Evolutionary conservation across 1,140 invertebrate species (phyloP), one percentile per base, ranked within the genome.

Genomic region (Formica selysi): DNA sequence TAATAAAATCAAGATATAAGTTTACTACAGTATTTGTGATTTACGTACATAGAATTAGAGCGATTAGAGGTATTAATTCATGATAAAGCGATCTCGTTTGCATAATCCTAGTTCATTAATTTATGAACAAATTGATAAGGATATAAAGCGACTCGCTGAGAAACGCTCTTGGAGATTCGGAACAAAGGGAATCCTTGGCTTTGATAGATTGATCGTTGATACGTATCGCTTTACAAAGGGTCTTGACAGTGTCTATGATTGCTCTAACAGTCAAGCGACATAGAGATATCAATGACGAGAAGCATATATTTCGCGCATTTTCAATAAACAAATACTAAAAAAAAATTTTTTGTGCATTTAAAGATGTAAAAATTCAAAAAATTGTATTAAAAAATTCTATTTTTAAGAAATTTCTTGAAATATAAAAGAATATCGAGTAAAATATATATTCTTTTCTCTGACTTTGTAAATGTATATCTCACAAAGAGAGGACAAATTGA

Each of bases 81-180:
- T 54, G 62, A 80, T 70, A 57, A 80, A 70, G 64, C 38, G 38
- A 68, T 6, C 65, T 22, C n/a, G 36, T 68, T 22, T 38, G 51
- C 44, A 41, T 80, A 80, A 80, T 80, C 62, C 76, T 80, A 29
- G 76, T 80, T 80, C 44, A 32, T 48, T 70, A 80, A 80, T 80
- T 70, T 80, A 80, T 70, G 48, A 79, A 80, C 32, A 48, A 22
- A 70, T 57, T 80, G 76, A 80, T 65, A 80, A 70, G 62, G 10
- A 8, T 44, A 32, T 70, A 80, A 80, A 80, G 44, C 76, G 44
- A 57, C 22, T 80, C 32, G 36, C 26, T n/a, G 64, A 57, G 48
- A 54, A 19, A 48, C 64, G 19, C 22, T 54, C 64, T 13, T 65
- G 36, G 22, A 80, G 22, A 79, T 68, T 68, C 4, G n/a, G 62